These are phyloP conservation scores for Tetragonula clypearis DNA, from an alignment of 1,140 invertebrate species.

Conservation along the genomic window DNA sequence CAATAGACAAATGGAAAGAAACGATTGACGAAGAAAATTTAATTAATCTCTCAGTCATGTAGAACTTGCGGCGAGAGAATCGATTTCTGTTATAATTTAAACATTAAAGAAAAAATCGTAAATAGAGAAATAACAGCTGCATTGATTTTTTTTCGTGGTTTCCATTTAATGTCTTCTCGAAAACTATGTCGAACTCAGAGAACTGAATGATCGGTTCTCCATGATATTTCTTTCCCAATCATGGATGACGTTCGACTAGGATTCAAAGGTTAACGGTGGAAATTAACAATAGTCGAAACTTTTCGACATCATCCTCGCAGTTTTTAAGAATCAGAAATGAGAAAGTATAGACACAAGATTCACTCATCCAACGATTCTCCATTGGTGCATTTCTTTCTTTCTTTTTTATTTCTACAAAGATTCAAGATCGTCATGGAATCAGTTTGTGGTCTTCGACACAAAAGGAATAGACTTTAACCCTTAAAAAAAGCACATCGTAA, in stretches of 20 bases:
- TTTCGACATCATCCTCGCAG: neutral
- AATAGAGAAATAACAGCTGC: neutral
- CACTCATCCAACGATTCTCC: neutral
- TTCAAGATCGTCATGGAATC: neutral
- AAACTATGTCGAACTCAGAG: neutral
- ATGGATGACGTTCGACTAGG: neutral
- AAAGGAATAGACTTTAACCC: neutral
- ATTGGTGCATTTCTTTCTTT: too few species aligned
- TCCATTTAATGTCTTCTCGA: slow-evolving; percentile 5
- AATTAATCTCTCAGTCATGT: neutral
- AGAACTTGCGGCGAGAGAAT: neutral
- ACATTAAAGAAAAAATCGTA: neutral
- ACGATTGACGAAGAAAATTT: neutral
- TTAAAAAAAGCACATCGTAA: neutral
- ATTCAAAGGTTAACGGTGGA: neutral
- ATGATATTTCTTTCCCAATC: slow-evolving; percentile 10
- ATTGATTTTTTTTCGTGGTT: neutral
- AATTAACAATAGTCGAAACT: neutral
- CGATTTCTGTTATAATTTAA: neutral
- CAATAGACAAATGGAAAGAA: neutral
- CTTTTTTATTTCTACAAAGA: neutral
- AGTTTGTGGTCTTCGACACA: neutral
- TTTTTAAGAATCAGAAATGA: neutral
- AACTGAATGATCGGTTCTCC: neutral
- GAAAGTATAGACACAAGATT: too few species aligned